Percentiles rank a stretch among this genome's conserved stretches.
phyloP scores from a whole-genome alignment of 2,797 vertebrate genomes.

The Trachurus trachurus region DNA sequence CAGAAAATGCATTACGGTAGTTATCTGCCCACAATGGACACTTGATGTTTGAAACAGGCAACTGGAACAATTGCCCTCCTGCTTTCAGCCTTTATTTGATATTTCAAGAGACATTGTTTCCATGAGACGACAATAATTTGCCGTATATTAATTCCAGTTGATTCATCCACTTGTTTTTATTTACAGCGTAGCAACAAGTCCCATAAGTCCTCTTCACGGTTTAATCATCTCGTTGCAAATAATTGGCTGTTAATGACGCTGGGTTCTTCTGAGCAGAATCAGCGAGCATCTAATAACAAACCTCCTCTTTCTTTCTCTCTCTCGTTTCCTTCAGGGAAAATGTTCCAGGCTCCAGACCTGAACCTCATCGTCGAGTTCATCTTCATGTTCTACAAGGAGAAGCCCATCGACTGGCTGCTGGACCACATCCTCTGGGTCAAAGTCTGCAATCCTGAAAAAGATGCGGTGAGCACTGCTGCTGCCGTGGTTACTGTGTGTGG shows the following conservation, averaged over 20 bases:
- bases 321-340: constrained; percentile 90
- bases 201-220: not conserved
- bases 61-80: too few species aligned
- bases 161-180: not conserved
- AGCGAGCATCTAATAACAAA: constrained; percentile 4
- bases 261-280: constrained; percentile 18
- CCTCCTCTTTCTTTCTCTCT: not conserved
- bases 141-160: not conserved
- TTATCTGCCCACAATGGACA: not conserved
- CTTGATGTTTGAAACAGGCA: too few species aligned
- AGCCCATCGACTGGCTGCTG: constrained; percentile 98
- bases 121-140: not conserved
- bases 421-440: constrained; percentile 99
- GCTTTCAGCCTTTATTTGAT: not conserved
- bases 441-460: constrained; percentile 99
- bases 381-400: constrained; percentile 99
- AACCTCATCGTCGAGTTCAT: constrained; percentile 99
- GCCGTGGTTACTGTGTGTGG: not conserved
- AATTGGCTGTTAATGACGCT: constrained; percentile 18
- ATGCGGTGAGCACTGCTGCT: constrained; percentile 86
- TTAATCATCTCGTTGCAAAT: constrained; percentile 23
- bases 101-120: not conserved
- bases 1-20: too few species aligned
- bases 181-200: not conserved
- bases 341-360: constrained; percentile 98